These are phyloP conservation scores for Charadrius vociferus DNA, from an alignment of 2,113 vertebrate genomes.

Conservation along the genomic window DNA sequence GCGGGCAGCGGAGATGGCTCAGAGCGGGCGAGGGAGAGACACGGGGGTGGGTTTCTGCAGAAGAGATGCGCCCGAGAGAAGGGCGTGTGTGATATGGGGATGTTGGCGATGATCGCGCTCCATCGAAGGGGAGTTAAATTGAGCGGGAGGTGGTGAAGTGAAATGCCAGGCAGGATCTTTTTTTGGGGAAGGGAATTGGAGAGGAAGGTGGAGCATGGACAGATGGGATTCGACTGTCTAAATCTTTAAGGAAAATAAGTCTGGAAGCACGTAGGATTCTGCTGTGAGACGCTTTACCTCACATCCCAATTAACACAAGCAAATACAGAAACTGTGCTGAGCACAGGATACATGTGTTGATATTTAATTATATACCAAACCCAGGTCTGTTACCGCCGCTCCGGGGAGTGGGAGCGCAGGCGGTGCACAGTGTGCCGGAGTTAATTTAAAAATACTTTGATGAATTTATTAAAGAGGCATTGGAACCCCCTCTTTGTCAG, in stretches of 20 bases:
- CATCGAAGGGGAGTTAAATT: not conserved
- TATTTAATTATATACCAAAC: slow-evolving; percentile 56
- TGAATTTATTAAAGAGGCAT: not conserved
- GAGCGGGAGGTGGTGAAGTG: not conserved
- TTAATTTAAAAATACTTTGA: slow-evolving; percentile 22
- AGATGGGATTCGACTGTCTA: not conserved
- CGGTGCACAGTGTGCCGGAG: not conserved
- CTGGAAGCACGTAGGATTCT: not conserved
- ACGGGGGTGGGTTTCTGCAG: not conserved
- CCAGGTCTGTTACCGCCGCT: slow-evolving; percentile 17
- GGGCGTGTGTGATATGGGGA: not conserved
- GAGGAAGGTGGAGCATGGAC: not conserved
- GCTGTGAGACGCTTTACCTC: slow-evolving; percentile 13
- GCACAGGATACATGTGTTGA: slow-evolving; percentile 40
- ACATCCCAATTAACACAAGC: slow-evolving; percentile 53
- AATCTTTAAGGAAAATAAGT: not conserved
- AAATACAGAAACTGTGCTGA: slow-evolving; percentile 18
- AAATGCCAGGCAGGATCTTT: not conserved
- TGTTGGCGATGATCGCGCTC: not conserved
- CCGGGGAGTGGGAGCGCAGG: slow-evolving; percentile 13
- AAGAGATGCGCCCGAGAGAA: not conserved
- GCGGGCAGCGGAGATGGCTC: not conserved
- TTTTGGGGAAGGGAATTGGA: not conserved
- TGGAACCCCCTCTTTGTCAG: not conserved
- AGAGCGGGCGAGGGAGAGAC: not conserved